Evolutionary conservation across 2,888 invertebrate genomes (phyloP).

Genomic region (Tigriopus californicus): DNA sequence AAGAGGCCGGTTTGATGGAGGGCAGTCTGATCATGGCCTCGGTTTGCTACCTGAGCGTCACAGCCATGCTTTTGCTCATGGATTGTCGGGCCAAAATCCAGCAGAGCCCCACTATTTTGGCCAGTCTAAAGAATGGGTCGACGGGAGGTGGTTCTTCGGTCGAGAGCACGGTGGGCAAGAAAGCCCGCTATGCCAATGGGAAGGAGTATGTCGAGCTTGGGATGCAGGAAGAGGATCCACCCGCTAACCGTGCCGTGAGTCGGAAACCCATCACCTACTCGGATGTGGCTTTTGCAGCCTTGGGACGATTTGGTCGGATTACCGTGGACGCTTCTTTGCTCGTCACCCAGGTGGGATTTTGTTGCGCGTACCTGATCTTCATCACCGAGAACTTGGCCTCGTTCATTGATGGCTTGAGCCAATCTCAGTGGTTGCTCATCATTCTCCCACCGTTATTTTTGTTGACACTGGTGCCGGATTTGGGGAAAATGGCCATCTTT

Average conservation of each 20-base stretch:
- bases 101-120: no score
- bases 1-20: conserved; percentile 27
- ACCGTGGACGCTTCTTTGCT: conserved; percentile 28
- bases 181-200: conserved; percentile 14
- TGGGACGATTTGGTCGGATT: conserved; percentile 26
- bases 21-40: conserved; percentile 28
- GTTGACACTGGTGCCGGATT: conserved; percentile 25
- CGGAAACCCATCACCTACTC: conserved; percentile 14
- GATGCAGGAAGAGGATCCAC: not conserved
- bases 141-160: conserved; percentile 5
- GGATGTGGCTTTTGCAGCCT: conserved; percentile 24
- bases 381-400: conserved; percentile 27
- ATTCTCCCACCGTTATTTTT: conserved; percentile 27
- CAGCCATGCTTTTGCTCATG: conserved; percentile 29
- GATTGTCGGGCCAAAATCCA: conserved; percentile 28
- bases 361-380: conserved; percentile 26
- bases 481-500: conserved; percentile 20
- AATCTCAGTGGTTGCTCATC: conserved; percentile 26
- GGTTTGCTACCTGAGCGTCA: conserved; percentile 22
- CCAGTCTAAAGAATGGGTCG: conserved; percentile 5
- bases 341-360: conserved; percentile 26
- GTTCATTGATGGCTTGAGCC: conserved; percentile 24
- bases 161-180: not conserved
- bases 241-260: not conserved
- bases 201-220: conserved; percentile 11